Conservation (phyloP, 2,888 invertebrate genomes). For the Monopis laevigella region DNA sequence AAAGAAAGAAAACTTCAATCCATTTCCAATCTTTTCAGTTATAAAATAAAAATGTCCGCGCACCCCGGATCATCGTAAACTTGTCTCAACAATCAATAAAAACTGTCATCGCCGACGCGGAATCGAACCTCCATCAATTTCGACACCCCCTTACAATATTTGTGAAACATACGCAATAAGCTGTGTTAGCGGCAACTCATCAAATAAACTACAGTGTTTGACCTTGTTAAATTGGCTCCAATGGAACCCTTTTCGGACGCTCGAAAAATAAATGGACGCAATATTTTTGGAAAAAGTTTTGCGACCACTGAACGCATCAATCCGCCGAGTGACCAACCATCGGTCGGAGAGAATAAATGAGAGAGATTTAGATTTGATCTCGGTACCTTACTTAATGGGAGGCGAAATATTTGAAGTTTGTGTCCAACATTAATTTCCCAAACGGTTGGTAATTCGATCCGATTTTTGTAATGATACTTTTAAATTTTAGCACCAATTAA, state of each 20-base stretch:
- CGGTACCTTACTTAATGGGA: background rate
- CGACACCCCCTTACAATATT: conserved; percentile 29
- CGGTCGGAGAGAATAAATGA: conserved; percentile 25
- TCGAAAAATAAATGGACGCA: conserved; percentile 33
- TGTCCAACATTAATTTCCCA: conserved; percentile 5
- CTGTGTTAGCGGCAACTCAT: conserved; percentile 25
- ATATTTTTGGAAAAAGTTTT: conserved; percentile 39
- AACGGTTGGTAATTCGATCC: conserved; percentile 3
- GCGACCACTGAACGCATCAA: conserved; percentile 34
- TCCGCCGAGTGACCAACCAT: conserved; percentile 27
- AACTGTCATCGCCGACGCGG: conserved; percentile 14
- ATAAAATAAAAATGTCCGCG: conserved; percentile 3
- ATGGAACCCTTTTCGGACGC: conserved; percentile 17
- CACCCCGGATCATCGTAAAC: conserved; percentile 8
- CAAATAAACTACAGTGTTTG: conserved; percentile 45
- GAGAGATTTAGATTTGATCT: conserved; percentile 21
- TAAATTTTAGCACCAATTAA: too few species aligned
- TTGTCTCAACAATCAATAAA: conserved; percentile 13
- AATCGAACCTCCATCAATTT: conserved; percentile 19
- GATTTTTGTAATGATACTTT: too few species aligned
- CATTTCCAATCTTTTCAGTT: conserved; percentile 7
- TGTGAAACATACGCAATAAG: conserved; percentile 47
- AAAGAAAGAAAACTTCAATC: conserved; percentile 8
- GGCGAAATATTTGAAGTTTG: conserved; percentile 9
- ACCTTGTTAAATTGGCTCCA: conserved; percentile 33